Evolutionary conservation across 2,888 invertebrate species (phyloP), one percentile per base, ranked within the genome.

Genomic region (Sepiola atlantica): DNA sequence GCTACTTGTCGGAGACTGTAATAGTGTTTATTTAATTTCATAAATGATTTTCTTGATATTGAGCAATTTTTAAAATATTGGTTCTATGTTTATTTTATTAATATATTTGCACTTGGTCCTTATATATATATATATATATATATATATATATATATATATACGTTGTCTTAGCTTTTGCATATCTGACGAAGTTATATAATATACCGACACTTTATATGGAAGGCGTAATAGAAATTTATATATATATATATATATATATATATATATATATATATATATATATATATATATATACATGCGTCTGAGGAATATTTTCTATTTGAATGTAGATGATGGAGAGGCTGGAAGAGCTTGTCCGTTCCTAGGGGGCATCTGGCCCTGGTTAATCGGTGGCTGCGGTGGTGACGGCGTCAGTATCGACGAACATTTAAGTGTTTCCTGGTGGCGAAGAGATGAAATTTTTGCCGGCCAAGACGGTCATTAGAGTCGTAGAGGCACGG

Each of bases 191-290:
- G 45, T 45, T 45, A 45, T 45, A 45, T 45, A 45, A 45, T 45
- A 2, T 8, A 45, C 4, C 8, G 45, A 4, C 2, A 45, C 45
- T 45, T n/a, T 45, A 45, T 45, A 45, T 4, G 45, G 45, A 45
- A 8, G 45, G 45, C 45, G 8, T 45, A 45, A 45, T 45, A 45
- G 2, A 45, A 2, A 77, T 77, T n/a, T 77, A 77, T 77, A 77
- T 77, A n/a, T 77, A 77, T 77, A 77, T 77, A 77, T n/a, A 77
- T n/a, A 77, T n/a, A 77, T n/a, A 77, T n/a, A 61, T 28, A 61
- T 28, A 61, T 28, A 61, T 28, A 61, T 28, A 61, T 61, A 61
- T 61, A 61, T 61, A 61, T 61, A 61, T 61, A 61, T 61, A 61
- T 61, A 28, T 28, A 61, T 61, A 24, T 28, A 28, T 61, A 28